Base-by-base conservation (phyloP, 2,113 vertebrate species). In the Strix aluco region DNA sequence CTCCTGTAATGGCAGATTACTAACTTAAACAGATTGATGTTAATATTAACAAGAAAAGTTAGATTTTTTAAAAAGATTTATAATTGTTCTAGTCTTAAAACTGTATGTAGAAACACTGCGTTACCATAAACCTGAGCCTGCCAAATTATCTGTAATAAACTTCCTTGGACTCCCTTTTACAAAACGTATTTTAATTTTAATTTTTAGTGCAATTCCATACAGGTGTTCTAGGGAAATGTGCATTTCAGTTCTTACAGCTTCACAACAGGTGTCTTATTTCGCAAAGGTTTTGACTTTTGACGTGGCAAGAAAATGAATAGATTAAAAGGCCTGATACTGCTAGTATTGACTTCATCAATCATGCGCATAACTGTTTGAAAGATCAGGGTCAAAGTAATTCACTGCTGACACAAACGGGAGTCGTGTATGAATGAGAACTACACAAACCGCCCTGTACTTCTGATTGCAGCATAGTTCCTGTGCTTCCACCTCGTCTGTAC, bases 1-100 rank as follows among this genome's bases (percentile, higher is more conserved):
- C 97, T 98, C 96, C 97, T 97, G 95, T 97, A 97, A 96, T 87
- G 74, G 96, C 97, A 91, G 95, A 90, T 96, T 94, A 97, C 96
- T 97, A 97, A 98, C 95, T 97, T 97, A 96, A 97, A 98, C 88
- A 97, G 86, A 73, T 62, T 54, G 62, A 95, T 97, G 95, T 97
- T 98, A 96, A 98, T 97, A 97, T 97, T 97, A 97, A 98, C 97
- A 74, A 55, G 73, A 74, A 96, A 90, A 96, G 58, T 66, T 92
- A 63, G 95, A 92, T 86, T 94, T 94, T 96, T 96, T 87, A 61
- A 86, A 81, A 92, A 96, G 86, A 91, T 96, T 97, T 94, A 90
- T 97, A 95, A 87, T 90, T 95, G 84, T 97, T 90, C 71, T 95
- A 94, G 95, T 97, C 95, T 95, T 97, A 97, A 94, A 91, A 85